Conservation (phyloP, 2,797 vertebrate species). For the Acropternis orthonyx region DNA sequence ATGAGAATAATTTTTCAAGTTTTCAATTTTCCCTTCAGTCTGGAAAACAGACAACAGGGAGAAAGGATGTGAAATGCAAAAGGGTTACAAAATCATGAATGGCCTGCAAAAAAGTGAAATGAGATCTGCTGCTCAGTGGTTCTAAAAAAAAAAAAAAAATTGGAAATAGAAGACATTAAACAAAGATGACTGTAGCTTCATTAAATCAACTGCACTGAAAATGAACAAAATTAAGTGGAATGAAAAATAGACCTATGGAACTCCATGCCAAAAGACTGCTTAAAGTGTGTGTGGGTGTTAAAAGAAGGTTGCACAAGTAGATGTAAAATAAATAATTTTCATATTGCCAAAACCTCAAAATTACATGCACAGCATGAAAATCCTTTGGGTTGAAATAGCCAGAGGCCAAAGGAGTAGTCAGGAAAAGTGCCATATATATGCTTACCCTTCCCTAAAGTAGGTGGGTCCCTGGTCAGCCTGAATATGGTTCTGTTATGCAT, state of each 20-base stretch:
- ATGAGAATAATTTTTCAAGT: not conserved
- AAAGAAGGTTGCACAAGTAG: not conserved
- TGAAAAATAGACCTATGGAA: not conserved
- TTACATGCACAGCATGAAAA: not conserved
- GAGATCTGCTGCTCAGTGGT: not conserved
- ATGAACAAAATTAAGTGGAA: not conserved
- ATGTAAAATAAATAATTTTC: not conserved
- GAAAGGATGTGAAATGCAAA: not conserved
- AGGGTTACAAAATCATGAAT: not conserved
- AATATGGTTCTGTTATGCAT: not conserved
- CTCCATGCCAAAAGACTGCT: not conserved
- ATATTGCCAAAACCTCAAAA: not conserved
- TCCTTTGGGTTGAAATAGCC: not conserved
- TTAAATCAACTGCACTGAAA: not conserved
- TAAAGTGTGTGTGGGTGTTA: not conserved
- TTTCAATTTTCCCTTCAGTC: not conserved
- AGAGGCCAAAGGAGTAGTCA: not conserved
- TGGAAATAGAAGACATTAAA: not conserved
- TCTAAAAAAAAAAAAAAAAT: not conserved
- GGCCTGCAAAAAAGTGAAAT: not conserved
- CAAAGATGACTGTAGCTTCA: not conserved
- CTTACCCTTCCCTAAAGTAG: not conserved
- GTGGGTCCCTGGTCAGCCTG: not conserved
- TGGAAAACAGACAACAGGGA: not conserved
- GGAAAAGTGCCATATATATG: not conserved